A percentile compares a stretch with the other conserved stretches of the same genome.
phyloP scores from a whole-genome alignment of 1,140 invertebrate genomes.

The Potamilus streckersoni region DNA sequence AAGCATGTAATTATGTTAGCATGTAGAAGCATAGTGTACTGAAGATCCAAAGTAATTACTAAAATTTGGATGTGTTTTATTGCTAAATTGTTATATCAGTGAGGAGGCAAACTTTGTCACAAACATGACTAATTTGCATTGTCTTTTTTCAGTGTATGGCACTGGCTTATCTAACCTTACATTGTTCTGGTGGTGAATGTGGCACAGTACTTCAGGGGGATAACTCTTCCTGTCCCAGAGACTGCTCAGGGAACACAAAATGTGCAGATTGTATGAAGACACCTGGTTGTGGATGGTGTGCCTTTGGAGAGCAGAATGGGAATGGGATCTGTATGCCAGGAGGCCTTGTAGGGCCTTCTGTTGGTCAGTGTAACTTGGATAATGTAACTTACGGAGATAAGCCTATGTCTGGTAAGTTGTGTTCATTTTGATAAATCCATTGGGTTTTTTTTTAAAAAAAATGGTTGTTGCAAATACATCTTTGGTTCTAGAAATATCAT shows the following conservation, averaged over 20 bases:
- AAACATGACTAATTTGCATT: background rate
- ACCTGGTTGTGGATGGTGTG: constrained; percentile 81
- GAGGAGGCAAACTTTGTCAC: too few species aligned
- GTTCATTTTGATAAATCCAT: too few species aligned
- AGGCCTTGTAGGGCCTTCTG: constrained; percentile 64
- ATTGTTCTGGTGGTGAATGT: constrained; percentile 90
- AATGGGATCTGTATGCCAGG: constrained; percentile 70
- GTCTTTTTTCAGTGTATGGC: constrained; percentile 79
- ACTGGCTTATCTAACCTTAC: constrained; percentile 84
- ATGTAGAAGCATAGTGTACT: too few species aligned
- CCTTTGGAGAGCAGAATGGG: constrained; percentile 67
- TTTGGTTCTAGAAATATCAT: too few species aligned
- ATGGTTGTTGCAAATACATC: too few species aligned
- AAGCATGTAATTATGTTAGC: too few species aligned
- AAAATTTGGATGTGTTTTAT: too few species aligned
- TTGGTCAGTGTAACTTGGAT: background rate
- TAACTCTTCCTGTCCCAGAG: constrained; percentile 80
- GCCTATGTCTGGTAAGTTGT: too few species aligned
- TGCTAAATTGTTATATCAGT: too few species aligned
- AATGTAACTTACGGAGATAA: too few species aligned
- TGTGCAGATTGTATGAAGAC: constrained; percentile 88
- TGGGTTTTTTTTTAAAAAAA: too few species aligned
- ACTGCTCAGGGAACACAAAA: constrained; percentile 84
- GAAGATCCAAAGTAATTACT: too few species aligned
- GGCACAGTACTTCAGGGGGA: constrained; percentile 79